Base-by-base conservation (phyloP, 2,113 vertebrate species). In the Mesoclemmys tuberculata region DNA sequence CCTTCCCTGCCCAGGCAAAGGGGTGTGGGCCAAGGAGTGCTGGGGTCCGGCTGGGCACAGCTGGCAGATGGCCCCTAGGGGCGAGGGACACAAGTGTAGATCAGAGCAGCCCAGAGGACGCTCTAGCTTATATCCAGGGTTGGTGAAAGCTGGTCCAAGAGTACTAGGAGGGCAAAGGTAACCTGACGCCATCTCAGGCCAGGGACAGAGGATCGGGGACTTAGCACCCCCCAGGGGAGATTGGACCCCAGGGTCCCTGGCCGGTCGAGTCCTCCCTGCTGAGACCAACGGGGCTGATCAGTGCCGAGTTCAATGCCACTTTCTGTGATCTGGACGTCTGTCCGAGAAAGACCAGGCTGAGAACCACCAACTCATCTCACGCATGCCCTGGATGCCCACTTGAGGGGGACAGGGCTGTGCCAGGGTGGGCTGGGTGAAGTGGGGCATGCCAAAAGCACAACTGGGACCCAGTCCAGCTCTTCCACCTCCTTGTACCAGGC, bases 401-500 rank as follows among this genome's bases (percentile, higher is more conserved):
- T 64, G 61, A 38, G 35, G 12, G 5, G 61, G 35, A n/a, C 14
- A n/a, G 64, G 19, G 35, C 31, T 19, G 61, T 3, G 64, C 9
- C 19, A 71, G 64, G n/a, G 18, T 71, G 64, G 64, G 64, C 35
- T 71, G 35, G 64, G 64, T 19, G 18, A n/a, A n/a, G 64, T 68
- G 18, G 31, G 2, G 21, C 9, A 26, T 5, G 10, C 7, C 68
- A 46, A 18, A 80, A 27, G 27, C 61, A 85, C 84, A n/a, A 26
- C 48, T 10, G 21, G 48, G 9, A 54, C 26, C 75, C 16, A 6
- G 21, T 35, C 80, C 71, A 54, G 41, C 41, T 56, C 10, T 79
- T 71, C 1, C 0, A 4, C 1, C 74, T 1, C 56, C 1, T 29
- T 55, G 8, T 3, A 0, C 0, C 8, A 6, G 27, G 18, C 51